Base-by-base conservation (phyloP, 2,888 invertebrate species). In the Agrilus mali region DNA sequence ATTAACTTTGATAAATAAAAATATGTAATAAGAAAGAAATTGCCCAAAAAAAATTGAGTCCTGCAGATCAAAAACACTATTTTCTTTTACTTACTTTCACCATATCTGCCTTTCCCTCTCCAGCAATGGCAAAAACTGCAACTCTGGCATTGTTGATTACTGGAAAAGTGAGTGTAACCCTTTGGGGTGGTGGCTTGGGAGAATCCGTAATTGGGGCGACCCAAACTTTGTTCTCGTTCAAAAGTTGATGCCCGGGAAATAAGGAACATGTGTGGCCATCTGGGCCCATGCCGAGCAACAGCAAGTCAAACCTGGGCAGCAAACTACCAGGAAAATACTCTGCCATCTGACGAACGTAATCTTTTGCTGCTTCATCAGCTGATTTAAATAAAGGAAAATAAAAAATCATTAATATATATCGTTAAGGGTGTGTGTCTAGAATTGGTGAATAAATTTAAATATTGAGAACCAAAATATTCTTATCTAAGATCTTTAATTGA, bases 241-340 rank as follows among this genome's bases (percentile, higher is more conserved):
- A 66, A 7, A 82, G 61, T 0, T 68, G 64, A 61, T 89, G 88
- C 1, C 75, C 80, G 0, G 98, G 97, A 68, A 98, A 98, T 13
- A 98, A 67, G 0, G 97, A 97, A 60, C 95, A 95, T 0, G 96
- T 97, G 66, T 98, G 98, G 0, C 97, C 97, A 62, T 98, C 98
- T 0, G 95, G 96, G 0, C 98, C 98, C 80, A 97, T 85, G 12
- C 98, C 98, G 16, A 99, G 71, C 8, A 99, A 70, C 1, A 97
- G 69, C 38, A 96, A 64, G 66, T 98, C 94, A 63, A 96, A 93
- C 47, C 73, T 62, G 0, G 89, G 88, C 42, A 76, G 55, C 58
- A 56, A 68, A 60, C 61, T 71, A 40, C 60, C 74, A 49, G 68
- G 73, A 52, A 88, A 86, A 43, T 74, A 73, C 8, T 67, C 62